These are phyloP conservation scores for Ivindomyrus marchei DNA, from an alignment of 2,113 vertebrate species.

Conservation along the genomic window DNA sequence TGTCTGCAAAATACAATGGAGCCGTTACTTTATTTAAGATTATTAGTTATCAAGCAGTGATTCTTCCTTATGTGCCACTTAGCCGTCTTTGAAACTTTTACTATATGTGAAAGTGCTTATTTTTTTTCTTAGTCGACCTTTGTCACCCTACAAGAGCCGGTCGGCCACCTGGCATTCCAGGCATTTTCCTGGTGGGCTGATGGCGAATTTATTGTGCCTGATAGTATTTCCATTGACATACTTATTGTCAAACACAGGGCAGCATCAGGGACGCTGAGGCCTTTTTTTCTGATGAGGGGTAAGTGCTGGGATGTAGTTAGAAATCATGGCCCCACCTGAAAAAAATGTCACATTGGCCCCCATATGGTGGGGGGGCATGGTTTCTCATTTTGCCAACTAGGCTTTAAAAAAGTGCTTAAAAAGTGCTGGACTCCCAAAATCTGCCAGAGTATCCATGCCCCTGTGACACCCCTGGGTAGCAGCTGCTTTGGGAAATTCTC, in stretches of 20 bases:
- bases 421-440: not conserved
- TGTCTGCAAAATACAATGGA: not conserved
- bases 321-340: not conserved
- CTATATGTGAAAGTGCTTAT: not conserved
- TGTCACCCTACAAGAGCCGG: not conserved
- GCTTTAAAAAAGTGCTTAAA: not conserved
- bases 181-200: not conserved
- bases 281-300: not conserved
- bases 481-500: not conserved
- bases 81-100: not conserved
- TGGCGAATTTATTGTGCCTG: not conserved
- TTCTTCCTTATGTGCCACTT: not conserved
- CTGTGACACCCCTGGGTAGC: not conserved
- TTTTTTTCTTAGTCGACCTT: not conserved
- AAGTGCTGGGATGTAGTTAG: not conserved
- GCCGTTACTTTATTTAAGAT: not conserved
- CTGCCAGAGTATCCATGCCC: not conserved
- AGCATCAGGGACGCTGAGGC: not conserved
- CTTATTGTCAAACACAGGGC: conserved; percentile 28
- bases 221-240: conserved; percentile 22
- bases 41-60: not conserved
- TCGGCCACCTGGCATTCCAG: not conserved
- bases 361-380: not conserved
- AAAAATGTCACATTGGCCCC: not conserved
- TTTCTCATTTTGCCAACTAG: not conserved